phyloP scores from a whole-genome alignment of 2,113 vertebrate species.

The Syngnathoides biaculeatus region DNA sequence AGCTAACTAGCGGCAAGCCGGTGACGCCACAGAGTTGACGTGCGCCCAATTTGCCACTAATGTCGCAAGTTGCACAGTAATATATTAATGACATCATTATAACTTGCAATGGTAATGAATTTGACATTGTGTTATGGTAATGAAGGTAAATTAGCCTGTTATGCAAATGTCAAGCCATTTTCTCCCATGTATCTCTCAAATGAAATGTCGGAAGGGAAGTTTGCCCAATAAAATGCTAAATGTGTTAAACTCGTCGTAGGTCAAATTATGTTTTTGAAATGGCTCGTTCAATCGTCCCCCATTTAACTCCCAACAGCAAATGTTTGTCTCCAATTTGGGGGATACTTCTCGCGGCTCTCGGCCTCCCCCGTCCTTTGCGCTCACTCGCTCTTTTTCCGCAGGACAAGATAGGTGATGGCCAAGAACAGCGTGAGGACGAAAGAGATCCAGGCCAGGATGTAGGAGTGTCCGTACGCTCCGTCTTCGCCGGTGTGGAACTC shows the following conservation, averaged over 20 bases:
- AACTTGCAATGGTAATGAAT: background rate
- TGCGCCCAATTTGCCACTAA: background rate
- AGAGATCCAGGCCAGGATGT: conserved; percentile 90
- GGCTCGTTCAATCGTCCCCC: conserved; percentile 10
- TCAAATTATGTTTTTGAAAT: conserved; percentile 22
- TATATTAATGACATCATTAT: background rate
- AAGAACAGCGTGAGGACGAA: conserved; percentile 87
- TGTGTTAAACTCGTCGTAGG: conserved; percentile 9
- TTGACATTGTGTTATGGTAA: background rate
- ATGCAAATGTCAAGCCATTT: background rate
- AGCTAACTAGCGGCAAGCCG: background rate
- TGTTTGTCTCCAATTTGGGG: conserved; percentile 19
- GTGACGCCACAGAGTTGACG: background rate
- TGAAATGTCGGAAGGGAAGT: conserved; percentile 1
- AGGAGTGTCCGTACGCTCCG: conserved; percentile 86
- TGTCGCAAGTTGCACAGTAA: background rate
- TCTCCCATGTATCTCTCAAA: background rate
- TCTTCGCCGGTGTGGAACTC: conserved; percentile 68
- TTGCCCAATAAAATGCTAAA: background rate
- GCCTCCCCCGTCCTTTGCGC: conserved; percentile 13
- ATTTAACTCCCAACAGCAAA: conserved; percentile 15
- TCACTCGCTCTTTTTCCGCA: conserved; percentile 84
- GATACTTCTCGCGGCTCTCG: conserved; percentile 14
- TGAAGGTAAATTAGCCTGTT: background rate
- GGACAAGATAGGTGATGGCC: conserved; percentile 86